A percentile compares a stretch with the other conserved stretches of the same genome.
Conservation (phyloP, 92 coral and sea anemone genomes). For the Actinernus sp. region DNA sequence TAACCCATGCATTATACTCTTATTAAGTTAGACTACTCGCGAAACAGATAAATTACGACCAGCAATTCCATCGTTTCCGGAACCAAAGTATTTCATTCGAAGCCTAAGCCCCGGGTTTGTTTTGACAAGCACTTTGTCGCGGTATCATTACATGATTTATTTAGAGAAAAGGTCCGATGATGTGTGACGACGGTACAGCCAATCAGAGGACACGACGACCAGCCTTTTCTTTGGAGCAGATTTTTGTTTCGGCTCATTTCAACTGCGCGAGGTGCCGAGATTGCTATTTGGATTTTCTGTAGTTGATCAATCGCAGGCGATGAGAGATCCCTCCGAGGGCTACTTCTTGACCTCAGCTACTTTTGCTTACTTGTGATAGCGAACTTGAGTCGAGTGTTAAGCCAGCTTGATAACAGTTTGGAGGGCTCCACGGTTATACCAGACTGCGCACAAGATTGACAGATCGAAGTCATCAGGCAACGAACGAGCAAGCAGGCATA, state of each 20-base stretch:
- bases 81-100: conserved; percentile 63
- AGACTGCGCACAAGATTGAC: conserved; percentile 28
- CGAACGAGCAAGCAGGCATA: conserved; percentile 12
- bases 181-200: conserved; percentile 66
- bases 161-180: conserved; percentile 72
- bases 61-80: conserved; percentile 85
- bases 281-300: conserved; percentile 45
- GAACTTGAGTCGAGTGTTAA: conserved; percentile 22
- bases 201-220: conserved; percentile 63
- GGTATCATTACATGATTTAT: conserved; percentile 78
- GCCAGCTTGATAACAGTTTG: conserved; percentile 10
- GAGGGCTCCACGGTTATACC: background rate
- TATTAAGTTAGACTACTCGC: background rate
- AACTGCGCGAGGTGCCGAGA: conserved; percentile 71
- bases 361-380: background rate
- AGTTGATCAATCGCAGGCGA: conserved; percentile 37
- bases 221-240: conserved; percentile 73
- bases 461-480: conserved; percentile 47
- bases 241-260: conserved; percentile 67
- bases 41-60: conserved; percentile 2
- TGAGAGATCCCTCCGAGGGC: conserved; percentile 46
- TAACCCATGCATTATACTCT: background rate
- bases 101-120: conserved; percentile 72
- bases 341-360: conserved; percentile 47
- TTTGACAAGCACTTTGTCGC: conserved; percentile 82